These are phyloP conservation scores for Nymphalis urticae DNA, from an alignment of 2,888 invertebrate genomes.

Conservation along the genomic window DNA sequence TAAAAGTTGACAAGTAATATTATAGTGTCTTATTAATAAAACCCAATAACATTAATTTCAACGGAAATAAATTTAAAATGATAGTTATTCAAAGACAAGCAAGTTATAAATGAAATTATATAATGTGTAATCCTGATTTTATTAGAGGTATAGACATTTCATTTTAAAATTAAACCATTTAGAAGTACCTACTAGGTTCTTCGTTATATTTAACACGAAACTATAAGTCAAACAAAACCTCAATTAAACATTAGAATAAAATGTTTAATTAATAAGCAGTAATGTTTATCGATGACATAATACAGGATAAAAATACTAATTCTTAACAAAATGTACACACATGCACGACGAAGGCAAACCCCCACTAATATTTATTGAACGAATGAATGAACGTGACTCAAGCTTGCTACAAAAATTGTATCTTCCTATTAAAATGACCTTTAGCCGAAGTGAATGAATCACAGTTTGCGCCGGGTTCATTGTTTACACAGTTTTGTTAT, in stretches of 20 bases:
- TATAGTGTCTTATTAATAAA: not conserved
- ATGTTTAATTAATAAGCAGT: too few relatives aligned
- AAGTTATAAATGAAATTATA: not conserved
- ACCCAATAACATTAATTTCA: not conserved
- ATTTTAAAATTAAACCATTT: too few relatives aligned
- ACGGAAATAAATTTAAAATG: not conserved
- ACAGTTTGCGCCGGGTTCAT: slow-evolving; percentile 34
- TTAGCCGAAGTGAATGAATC: slow-evolving; percentile 43
- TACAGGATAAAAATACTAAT: too few relatives aligned
- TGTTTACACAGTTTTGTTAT: slow-evolving; percentile 43
- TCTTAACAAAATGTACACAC: not conserved
- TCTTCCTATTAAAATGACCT: slow-evolving; percentile 43
- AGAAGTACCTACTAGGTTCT: too few relatives aligned
- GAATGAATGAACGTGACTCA: slow-evolving; percentile 37
- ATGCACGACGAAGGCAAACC: slow-evolving; percentile 7
- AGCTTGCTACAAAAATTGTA: slow-evolving; percentile 34
- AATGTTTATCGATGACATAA: too few relatives aligned
- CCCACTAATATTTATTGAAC: slow-evolving; percentile 11
- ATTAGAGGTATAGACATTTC: too few relatives aligned
- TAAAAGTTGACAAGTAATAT: not conserved
- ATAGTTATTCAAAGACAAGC: slow-evolving; percentile 4
- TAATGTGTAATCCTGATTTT: too few relatives aligned
- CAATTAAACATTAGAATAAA: too few relatives aligned
- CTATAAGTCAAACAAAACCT: too few relatives aligned
- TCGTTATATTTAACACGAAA: too few relatives aligned